phyloP scores from a whole-genome alignment of 2,888 invertebrate genomes.

The Nomada goodeniana region DNA sequence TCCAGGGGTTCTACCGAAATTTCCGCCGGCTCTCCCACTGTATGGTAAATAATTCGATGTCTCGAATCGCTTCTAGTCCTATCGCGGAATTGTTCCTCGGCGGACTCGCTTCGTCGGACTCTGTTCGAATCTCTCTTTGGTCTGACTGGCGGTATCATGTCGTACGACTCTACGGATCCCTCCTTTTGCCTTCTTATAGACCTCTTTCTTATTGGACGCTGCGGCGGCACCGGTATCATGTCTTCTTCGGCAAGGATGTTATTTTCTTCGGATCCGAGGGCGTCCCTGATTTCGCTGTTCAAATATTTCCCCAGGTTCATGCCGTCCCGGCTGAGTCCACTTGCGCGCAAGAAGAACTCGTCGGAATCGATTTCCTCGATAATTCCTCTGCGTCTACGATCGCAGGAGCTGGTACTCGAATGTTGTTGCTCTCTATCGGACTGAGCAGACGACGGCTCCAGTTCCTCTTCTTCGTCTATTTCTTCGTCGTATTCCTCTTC shows the following conservation, averaged over 20 bases:
- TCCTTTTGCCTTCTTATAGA: constrained; percentile 77
- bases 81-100: constrained; percentile 62
- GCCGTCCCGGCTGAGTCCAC: constrained; percentile 93
- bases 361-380: constrained; percentile 95
- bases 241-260: constrained; percentile 87
- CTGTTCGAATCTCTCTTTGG: constrained; percentile 84
- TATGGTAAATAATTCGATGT: constrained; percentile 80
- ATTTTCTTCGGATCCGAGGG: constrained; percentile 88
- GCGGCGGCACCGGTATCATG: constrained; percentile 75
- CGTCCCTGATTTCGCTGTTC: constrained; percentile 92
- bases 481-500: constrained; percentile 66
- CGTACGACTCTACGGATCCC: constrained; percentile 73
- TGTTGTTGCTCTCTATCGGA: constrained; percentile 86
- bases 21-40: constrained; percentile 68
- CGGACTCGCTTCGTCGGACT: constrained; percentile 73
- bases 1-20: constrained; percentile 76
- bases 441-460: constrained; percentile 75
- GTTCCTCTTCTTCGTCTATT: constrained; percentile 71
- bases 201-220: constrained; percentile 76
- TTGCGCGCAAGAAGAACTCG: constrained; percentile 93
- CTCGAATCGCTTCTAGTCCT: constrained; percentile 67
- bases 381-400: constrained; percentile 87
- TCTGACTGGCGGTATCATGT: constrained; percentile 82
- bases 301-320: constrained; percentile 92
- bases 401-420: constrained; percentile 87